A percentile compares a stretch with the other conserved stretches of the same genome.
phyloP scores from a whole-genome alignment of 2,888 invertebrate species.

The Gibbula magus region DNA sequence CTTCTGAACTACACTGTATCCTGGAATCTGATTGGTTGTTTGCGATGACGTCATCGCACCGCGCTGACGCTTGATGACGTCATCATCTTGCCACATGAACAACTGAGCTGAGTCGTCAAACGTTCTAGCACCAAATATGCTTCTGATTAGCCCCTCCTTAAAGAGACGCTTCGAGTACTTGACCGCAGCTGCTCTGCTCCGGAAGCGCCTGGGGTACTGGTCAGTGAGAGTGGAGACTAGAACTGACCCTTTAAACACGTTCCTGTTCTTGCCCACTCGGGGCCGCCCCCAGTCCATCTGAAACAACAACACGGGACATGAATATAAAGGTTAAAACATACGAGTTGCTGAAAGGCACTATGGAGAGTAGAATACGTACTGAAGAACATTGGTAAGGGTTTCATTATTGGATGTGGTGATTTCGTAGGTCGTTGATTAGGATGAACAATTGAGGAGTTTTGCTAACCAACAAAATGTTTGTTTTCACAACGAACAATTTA shows the following conservation, averaged over 20 bases:
- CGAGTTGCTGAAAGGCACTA: neutral
- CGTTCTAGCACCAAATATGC: constrained; percentile 59
- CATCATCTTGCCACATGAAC: constrained; percentile 64
- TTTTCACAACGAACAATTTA: too few species aligned
- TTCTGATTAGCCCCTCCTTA: constrained; percentile 62
- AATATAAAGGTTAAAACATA: neutral
- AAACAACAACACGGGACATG: constrained; percentile 31
- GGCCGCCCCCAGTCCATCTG: constrained; percentile 57
- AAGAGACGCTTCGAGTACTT: constrained; percentile 67
- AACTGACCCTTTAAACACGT: constrained; percentile 69
- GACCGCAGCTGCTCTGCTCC: constrained; percentile 58
- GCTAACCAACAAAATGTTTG: too few species aligned
- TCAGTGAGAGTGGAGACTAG: constrained; percentile 68
- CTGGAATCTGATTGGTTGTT: neutral
- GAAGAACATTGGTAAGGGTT: too few species aligned
- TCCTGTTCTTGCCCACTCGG: constrained; percentile 42
- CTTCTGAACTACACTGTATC: neutral
- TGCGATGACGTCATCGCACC: constrained; percentile 51
- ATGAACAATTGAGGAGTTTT: too few species aligned
- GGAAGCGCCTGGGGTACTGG: constrained; percentile 60
- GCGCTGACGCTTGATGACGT: constrained; percentile 38
- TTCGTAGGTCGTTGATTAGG: too few species aligned
- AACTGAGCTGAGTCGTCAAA: constrained; percentile 71
- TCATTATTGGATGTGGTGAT: too few species aligned
- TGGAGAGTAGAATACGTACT: neutral